phyloP scores from a whole-genome alignment of 2,888 invertebrate species.

The Acrobeloides nanus region DNA sequence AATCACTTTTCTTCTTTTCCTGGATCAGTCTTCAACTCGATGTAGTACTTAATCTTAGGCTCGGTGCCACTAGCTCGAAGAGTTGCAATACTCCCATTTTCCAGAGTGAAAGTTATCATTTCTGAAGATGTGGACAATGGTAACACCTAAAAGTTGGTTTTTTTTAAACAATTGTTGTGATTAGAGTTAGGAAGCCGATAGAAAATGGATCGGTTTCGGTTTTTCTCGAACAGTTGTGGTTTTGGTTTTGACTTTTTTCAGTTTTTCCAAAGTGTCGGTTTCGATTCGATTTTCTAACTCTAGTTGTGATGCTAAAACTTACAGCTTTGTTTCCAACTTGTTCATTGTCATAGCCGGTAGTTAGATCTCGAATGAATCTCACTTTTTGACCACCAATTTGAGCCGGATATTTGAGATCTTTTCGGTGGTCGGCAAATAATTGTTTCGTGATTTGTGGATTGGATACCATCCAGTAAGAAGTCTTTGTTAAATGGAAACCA shows the following conservation, averaged over 20 bases:
- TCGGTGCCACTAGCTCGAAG: slow-evolving; percentile 94
- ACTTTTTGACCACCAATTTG: slow-evolving; percentile 59
- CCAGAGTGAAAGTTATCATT: slow-evolving; percentile 90
- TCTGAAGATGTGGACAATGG: slow-evolving; percentile 62
- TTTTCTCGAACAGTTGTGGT: too few relatives aligned
- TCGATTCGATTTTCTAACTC: too few relatives aligned
- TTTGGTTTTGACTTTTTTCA: too few relatives aligned
- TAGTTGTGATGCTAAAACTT: too few relatives aligned
- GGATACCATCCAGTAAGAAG: slow-evolving; percentile 69
- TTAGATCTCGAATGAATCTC: slow-evolving; percentile 73
- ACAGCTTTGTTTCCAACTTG: slow-evolving; percentile 67
- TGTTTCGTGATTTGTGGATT: slow-evolving; percentile 37
- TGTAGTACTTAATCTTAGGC: slow-evolving; percentile 97
- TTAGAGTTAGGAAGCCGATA: too few relatives aligned
- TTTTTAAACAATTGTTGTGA: too few relatives aligned
- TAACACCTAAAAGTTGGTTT: slow-evolving; percentile 55
- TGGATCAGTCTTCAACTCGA: slow-evolving; percentile 64
- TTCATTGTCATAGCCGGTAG: slow-evolving; percentile 74
- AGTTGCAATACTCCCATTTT: slow-evolving; percentile 73
- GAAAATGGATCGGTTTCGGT: too few relatives aligned
- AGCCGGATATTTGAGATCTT: slow-evolving; percentile 56
- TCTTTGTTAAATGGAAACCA: slow-evolving; percentile 78
- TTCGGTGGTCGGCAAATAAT: slow-evolving; percentile 38
- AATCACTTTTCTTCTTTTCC: slow-evolving; percentile 39
- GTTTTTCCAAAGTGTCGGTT: too few relatives aligned